Evolutionary conservation across 23 tunicate species (phyloP).

Genomic region (Botrylloides violaceus): DNA sequence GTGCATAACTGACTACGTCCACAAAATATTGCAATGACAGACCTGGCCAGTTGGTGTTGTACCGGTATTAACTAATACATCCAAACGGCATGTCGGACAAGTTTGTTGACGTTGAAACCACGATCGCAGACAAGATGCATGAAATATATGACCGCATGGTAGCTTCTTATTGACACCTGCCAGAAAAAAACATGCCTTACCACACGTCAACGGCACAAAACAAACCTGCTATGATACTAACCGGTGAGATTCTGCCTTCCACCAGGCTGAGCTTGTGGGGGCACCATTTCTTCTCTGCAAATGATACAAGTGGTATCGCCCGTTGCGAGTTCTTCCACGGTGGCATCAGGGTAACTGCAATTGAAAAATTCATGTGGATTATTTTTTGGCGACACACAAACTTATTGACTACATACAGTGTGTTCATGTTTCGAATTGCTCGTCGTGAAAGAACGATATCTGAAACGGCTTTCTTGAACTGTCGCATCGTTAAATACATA

Average conservation of each 20-base stretch:
- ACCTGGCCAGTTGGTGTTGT: no score
- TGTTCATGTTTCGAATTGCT: slow-evolving; percentile 92
- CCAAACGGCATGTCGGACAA: slow-evolving; percentile 94
- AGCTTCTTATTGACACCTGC: slow-evolving; percentile 78
- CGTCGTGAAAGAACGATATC: slow-evolving; percentile 89
- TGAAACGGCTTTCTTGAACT: slow-evolving; percentile 82
- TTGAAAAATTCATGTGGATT: neutral
- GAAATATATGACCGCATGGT: slow-evolving; percentile 97
- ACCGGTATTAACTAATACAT: slow-evolving; percentile 55
- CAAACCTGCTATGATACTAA: neutral
- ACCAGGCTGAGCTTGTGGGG: slow-evolving; percentile 38
- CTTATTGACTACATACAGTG: slow-evolving; percentile 43
- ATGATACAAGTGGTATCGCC: slow-evolving; percentile 94
- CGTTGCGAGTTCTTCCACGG: slow-evolving; percentile 74
- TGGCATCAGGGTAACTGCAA: slow-evolving; percentile 86
- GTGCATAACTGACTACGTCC: no score
- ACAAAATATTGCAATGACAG: no score
- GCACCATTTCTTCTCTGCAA: slow-evolving; percentile 91
- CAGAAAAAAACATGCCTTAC: neutral
- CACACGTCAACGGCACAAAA: neutral
- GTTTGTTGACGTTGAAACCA: slow-evolving; percentile 99
- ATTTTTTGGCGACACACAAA: neutral
- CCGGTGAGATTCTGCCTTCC: slow-evolving; percentile 11
- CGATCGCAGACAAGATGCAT: slow-evolving; percentile 93
- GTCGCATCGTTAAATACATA: slow-evolving; percentile 94